Conservation (phyloP, 2,888 invertebrate species). For the Odontothrips loti region DNA sequence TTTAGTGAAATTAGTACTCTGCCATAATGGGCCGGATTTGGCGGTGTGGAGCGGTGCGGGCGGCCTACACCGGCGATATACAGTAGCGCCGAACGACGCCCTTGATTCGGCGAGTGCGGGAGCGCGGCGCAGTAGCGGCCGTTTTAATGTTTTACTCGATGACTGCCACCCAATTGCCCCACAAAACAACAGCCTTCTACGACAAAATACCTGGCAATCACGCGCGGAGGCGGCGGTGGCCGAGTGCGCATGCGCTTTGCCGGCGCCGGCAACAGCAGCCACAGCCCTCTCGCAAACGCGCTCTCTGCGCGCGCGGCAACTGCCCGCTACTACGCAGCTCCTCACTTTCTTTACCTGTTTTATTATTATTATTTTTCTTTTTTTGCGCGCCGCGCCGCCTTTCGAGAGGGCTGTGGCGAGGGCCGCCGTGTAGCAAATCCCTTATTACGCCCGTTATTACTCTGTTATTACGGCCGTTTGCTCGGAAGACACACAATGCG, state of each 20-base stretch:
- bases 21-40: neutral
- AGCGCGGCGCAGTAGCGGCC: neutral
- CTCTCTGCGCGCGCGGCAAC: too few relatives aligned
- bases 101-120: neutral
- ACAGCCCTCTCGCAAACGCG: too few relatives aligned
- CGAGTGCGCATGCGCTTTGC: too few relatives aligned
- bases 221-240: too few relatives aligned
- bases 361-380: too few relatives aligned
- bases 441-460: constrained; percentile 21
- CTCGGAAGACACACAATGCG: constrained; percentile 2
- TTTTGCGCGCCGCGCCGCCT: neutral
- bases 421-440: constrained; percentile 6
- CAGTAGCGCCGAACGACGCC: neutral
- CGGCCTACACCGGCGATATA: neutral
- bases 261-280: too few relatives aligned
- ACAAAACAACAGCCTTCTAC: neutral
- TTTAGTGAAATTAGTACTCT: too few relatives aligned
- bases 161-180: neutral
- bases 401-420: neutral
- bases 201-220: neutral
- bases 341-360: too few relatives aligned
- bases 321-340: too few relatives aligned
- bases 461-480: constrained; percentile 22
- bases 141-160: neutral
- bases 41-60: neutral